Conservation (phyloP, 2,797 vertebrate genomes). For the Cetoscarus ocellatus region DNA sequence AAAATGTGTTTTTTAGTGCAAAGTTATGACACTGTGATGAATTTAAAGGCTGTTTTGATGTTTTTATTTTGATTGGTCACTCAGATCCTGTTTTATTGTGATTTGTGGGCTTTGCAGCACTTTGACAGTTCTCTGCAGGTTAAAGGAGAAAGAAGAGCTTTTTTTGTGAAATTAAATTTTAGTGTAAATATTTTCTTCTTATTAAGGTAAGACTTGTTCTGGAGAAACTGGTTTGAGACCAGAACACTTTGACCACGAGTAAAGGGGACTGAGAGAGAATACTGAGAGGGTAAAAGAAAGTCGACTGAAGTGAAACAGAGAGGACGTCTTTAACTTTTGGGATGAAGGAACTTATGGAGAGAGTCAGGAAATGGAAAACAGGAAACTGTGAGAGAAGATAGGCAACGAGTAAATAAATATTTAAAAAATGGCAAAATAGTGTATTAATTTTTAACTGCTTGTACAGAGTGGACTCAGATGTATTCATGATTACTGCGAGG, state of each 20-base stretch:
- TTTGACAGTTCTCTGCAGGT: neutral
- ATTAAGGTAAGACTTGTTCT: too few relatives aligned
- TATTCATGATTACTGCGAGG: neutral
- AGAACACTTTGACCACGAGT: too few relatives aligned
- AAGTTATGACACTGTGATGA: too few relatives aligned
- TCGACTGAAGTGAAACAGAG: neutral
- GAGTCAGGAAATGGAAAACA: neutral
- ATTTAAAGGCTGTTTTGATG: too few relatives aligned
- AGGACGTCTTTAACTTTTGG: neutral
- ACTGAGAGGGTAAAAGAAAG: constrained; percentile 21
- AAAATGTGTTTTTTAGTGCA: too few relatives aligned
- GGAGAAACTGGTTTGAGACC: too few relatives aligned
- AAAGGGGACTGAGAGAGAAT: neutral
- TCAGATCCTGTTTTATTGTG: neutral
- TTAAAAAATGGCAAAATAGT: constrained; percentile 1
- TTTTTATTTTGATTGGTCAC: neutral
- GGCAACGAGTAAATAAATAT: constrained; percentile 6
- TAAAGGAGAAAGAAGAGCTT: too few relatives aligned
- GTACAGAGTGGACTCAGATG: constrained; percentile 42
- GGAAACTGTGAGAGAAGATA: neutral
- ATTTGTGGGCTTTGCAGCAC: neutral
- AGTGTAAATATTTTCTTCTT: too few relatives aligned
- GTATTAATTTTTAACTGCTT: constrained; percentile 58
- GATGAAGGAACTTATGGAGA: constrained; percentile 1
- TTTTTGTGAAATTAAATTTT: too few relatives aligned